phyloP scores from a whole-genome alignment of 2,888 invertebrate genomes.

The Idaea straminata region DNA sequence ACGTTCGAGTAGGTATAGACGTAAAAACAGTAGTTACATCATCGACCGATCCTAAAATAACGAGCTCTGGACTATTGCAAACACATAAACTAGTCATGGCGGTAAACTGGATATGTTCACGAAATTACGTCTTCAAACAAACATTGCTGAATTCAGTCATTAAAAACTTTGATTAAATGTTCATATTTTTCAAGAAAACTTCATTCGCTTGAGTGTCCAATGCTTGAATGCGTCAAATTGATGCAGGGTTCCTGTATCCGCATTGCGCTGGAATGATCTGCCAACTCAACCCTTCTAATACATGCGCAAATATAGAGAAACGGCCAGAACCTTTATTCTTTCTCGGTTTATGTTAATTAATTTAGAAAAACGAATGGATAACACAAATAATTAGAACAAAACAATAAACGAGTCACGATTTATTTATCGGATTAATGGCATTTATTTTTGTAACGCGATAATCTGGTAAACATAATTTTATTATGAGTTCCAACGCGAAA shows the following conservation, averaged over 20 bases:
- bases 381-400: too few relatives aligned
- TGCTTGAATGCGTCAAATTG: neutral
- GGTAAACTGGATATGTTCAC: constrained; percentile 14
- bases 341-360: neutral
- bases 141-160: neutral
- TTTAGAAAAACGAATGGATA: too few relatives aligned
- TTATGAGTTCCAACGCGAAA: too few relatives aligned
- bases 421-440: too few relatives aligned
- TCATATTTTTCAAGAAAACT: neutral
- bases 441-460: too few relatives aligned
- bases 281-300: neutral
- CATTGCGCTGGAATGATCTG: neutral
- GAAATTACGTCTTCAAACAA: neutral
- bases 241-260: neutral
- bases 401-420: too few relatives aligned
- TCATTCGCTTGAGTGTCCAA: neutral
- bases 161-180: neutral
- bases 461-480: too few relatives aligned
- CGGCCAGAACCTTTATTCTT: neutral
- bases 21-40: constrained; percentile 41
- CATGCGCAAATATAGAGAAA: neutral
- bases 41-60: constrained; percentile 35
- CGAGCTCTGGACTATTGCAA: constrained; percentile 34
- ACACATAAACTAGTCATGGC: constrained; percentile 31
- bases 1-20: constrained; percentile 26